phyloP scores from a whole-genome alignment of 2,888 invertebrate genomes.

The Salticus scenicus region DNA sequence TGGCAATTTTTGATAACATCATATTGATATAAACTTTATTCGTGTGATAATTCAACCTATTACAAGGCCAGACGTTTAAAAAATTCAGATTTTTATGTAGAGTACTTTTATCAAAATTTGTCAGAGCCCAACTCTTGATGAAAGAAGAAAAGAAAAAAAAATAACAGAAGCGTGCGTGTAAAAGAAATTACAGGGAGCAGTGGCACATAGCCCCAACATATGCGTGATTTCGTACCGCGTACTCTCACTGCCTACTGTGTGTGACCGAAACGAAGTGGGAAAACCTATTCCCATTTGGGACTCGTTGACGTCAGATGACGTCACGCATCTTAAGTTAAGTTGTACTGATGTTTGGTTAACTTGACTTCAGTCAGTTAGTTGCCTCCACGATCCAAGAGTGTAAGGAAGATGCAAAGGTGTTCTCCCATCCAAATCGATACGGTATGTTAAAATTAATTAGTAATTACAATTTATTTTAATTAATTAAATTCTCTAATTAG shows the following conservation, averaged over 20 bases:
- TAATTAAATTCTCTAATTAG: not conserved
- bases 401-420: constrained; percentile 54
- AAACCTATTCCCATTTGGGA: constrained; percentile 64
- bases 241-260: constrained; percentile 55
- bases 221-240: not conserved
- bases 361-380: constrained; percentile 64
- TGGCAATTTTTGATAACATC: too few relatives aligned
- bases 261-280: constrained; percentile 37
- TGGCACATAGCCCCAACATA: not conserved
- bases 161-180: too few relatives aligned
- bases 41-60: too few relatives aligned
- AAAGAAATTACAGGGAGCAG: not conserved
- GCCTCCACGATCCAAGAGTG: constrained; percentile 23
- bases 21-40: too few relatives aligned
- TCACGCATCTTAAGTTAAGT: constrained; percentile 44
- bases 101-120: constrained; percentile 1
- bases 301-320: constrained; percentile 55
- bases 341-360: constrained; percentile 43
- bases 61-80: too few relatives aligned
- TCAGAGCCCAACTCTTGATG: not conserved
- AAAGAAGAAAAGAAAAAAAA: too few relatives aligned
- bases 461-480: not conserved
- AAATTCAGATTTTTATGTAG: too few relatives aligned
- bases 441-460: constrained; percentile 15
- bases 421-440: constrained; percentile 50